phyloP scores from a whole-genome alignment of 2,797 vertebrate genomes.

The Craterocephalus amniculus region DNA sequence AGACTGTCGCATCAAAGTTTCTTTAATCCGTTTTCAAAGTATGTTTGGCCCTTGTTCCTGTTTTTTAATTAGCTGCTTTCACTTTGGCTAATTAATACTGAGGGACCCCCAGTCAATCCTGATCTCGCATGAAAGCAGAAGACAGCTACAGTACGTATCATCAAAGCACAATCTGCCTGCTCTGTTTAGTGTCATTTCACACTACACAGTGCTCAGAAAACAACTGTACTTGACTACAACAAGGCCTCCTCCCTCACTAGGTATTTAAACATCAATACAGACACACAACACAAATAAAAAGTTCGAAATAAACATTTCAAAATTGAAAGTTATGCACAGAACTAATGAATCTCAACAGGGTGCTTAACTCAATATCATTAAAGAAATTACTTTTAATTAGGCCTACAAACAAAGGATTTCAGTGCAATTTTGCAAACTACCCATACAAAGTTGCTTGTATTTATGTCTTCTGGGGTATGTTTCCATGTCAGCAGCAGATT shows the following conservation, averaged over 20 bases:
- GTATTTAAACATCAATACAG: constrained; percentile 15
- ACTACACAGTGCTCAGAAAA: constrained; percentile 41
- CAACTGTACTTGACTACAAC: constrained; percentile 54
- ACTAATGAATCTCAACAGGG: constrained; percentile 12
- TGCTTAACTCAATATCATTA: constrained; percentile 30
- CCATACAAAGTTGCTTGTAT: background rate
- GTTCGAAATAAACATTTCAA: background rate
- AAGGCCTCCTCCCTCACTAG: constrained; percentile 28
- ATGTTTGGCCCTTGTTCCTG: constrained; percentile 19
- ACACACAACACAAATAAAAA: background rate
- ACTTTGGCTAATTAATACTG: constrained; percentile 51
- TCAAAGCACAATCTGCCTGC: constrained; percentile 60
- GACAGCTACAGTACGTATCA: constrained; percentile 59
- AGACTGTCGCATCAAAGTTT: constrained; percentile 40
- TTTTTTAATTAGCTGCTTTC: constrained; percentile 67
- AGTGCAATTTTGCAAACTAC: background rate
- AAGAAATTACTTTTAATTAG: constrained; percentile 23
- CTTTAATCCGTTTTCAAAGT: constrained; percentile 54
- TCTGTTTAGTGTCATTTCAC: constrained; percentile 61
- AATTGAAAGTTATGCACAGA: background rate
- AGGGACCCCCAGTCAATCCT: constrained; percentile 46
- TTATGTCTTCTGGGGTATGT: background rate
- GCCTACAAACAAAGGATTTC: background rate
- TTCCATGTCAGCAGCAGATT: background rate
- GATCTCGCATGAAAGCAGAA: constrained; percentile 48